Percentiles rank a stretch among this genome's conserved stretches.
Conservation (phyloP, 2,113 vertebrate species). For the Catharus bicknelli region DNA sequence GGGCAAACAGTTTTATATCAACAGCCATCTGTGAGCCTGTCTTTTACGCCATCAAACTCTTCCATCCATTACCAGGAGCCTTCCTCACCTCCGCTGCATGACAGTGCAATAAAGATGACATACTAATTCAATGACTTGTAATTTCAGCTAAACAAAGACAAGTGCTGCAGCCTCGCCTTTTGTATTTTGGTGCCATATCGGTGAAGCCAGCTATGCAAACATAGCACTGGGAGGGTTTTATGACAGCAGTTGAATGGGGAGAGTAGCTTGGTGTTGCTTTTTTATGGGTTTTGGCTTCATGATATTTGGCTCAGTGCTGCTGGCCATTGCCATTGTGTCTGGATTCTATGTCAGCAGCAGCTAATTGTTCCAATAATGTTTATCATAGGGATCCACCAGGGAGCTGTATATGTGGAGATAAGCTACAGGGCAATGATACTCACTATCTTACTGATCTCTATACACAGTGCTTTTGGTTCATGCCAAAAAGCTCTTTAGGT, state of each 20-base stretch:
- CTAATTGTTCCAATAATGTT: constrained; percentile 90
- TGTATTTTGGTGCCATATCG: constrained; percentile 81
- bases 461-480: constrained; percentile 75
- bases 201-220: constrained; percentile 85
- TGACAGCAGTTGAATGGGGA: constrained; percentile 80
- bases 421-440: constrained; percentile 83
- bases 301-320: constrained; percentile 78
- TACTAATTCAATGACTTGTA: constrained; percentile 90
- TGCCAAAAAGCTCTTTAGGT: constrained; percentile 80
- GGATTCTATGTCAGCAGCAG: constrained; percentile 82
- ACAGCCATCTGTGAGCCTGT: constrained; percentile 84
- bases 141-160: constrained; percentile 84
- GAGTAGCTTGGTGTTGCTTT: constrained; percentile 77
- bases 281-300: constrained; percentile 82
- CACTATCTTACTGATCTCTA: constrained; percentile 83
- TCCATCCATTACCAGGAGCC: constrained; percentile 81
- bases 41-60: constrained; percentile 82
- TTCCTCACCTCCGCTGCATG: constrained; percentile 79
- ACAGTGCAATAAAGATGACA: constrained; percentile 90
- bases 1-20: constrained; percentile 75
- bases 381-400: constrained; percentile 85
- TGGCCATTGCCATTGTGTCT: constrained; percentile 80
- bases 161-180: constrained; percentile 80
- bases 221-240: constrained; percentile 82
- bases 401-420: constrained; percentile 88